Evolutionary conservation across 1,140 invertebrate genomes (phyloP).

Genomic region (Diabrotica undecimpunctata): DNA sequence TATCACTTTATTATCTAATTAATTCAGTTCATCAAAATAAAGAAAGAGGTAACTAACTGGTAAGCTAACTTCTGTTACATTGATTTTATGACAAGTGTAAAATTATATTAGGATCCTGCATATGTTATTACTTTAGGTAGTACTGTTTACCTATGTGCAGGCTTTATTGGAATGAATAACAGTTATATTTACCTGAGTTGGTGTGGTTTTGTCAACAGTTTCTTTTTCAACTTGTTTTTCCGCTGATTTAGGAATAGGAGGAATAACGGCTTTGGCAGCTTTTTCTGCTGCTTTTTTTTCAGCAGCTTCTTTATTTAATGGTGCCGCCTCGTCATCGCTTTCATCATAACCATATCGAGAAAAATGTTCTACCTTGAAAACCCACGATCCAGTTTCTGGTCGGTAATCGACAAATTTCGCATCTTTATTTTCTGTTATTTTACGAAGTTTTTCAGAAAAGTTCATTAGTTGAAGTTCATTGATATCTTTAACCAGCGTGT

Average conservation of each 20-base stretch:
- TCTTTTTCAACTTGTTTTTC: background rate
- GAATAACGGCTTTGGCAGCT: slow-evolving; percentile 1
- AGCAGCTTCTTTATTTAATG: slow-evolving; percentile 21
- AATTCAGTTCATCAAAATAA: too few relatives aligned
- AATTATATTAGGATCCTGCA: too few relatives aligned
- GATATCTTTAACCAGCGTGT: slow-evolving; percentile 76
- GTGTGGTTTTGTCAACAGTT: background rate
- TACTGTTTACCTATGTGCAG: too few relatives aligned
- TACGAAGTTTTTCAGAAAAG: slow-evolving; percentile 82
- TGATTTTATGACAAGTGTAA: too few relatives aligned
- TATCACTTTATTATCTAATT: too few relatives aligned
- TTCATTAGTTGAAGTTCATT: slow-evolving; percentile 74
- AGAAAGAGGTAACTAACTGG: too few relatives aligned
- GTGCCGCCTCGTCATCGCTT: slow-evolving; percentile 76
- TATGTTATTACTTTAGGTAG: too few relatives aligned
- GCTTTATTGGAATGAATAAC: too few relatives aligned
- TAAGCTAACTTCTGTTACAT: too few relatives aligned
- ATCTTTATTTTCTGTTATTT: slow-evolving; percentile 79
- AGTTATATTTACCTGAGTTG: background rate
- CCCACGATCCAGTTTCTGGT: slow-evolving; percentile 95
- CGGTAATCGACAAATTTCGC: slow-evolving; percentile 93
- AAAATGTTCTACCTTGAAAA: slow-evolving; percentile 87
- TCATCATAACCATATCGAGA: slow-evolving; percentile 94
- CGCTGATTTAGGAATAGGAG: background rate
- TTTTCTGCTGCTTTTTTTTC: slow-evolving; percentile 18